phyloP scores from a whole-genome alignment of 2,888 invertebrate genomes.

The Amiota communis region DNA sequence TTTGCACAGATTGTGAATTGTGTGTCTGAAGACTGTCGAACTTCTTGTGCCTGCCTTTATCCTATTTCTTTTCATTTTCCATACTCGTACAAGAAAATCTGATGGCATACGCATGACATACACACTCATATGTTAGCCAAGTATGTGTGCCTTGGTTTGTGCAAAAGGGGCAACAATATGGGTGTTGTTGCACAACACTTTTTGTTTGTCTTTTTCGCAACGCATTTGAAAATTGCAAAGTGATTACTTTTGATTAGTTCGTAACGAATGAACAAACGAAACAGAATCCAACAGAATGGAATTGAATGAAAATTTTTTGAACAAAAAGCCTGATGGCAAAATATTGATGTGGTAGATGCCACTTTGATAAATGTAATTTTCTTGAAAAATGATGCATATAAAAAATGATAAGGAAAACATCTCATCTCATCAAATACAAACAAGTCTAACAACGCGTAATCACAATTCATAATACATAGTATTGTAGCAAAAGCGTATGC shows the following conservation, averaged over 20 bases:
- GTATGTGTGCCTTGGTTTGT: neutral
- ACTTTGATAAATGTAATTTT: slow-evolving; percentile 20
- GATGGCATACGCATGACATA: slow-evolving; percentile 49
- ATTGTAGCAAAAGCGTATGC: too few relatives aligned
- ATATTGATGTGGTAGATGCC: neutral
- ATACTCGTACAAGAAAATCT: slow-evolving; percentile 54
- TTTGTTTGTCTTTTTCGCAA: slow-evolving; percentile 60
- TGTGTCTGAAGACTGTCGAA: slow-evolving; percentile 38
- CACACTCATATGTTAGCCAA: slow-evolving; percentile 41
- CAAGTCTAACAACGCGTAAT: too few relatives aligned
- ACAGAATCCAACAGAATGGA: slow-evolving; percentile 54
- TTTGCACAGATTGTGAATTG: slow-evolving; percentile 22
- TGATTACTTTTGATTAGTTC: slow-evolving; percentile 66
- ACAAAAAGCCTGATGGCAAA: too few relatives aligned
- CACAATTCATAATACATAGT: too few relatives aligned
- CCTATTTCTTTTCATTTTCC: slow-evolving; percentile 42
- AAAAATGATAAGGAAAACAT: neutral
- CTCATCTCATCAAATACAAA: too few relatives aligned
- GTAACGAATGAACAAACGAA: slow-evolving; percentile 34
- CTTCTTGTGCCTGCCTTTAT: neutral
- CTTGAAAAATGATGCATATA: neutral
- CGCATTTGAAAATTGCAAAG: slow-evolving; percentile 61
- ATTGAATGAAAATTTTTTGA: neutral
- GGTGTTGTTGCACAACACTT: slow-evolving; percentile 46
- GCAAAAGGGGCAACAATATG: slow-evolving; percentile 41